Base-by-base conservation (phyloP, 2,797 vertebrate species). In the Tapera naevia region DNA sequence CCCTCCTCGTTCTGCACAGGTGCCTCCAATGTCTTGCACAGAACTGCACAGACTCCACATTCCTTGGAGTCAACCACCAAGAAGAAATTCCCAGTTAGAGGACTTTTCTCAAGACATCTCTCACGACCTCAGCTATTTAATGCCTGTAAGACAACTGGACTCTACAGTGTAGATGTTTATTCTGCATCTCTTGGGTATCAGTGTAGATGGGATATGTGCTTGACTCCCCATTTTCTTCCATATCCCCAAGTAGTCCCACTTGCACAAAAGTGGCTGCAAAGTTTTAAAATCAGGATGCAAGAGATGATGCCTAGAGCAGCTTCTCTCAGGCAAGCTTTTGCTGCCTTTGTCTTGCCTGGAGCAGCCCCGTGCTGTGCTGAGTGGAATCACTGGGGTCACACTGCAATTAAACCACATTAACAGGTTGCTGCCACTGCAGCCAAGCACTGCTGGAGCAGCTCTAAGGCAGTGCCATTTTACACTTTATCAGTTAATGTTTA, bases 351-450 rank as follows among this genome's bases (percentile, higher is more conserved):
- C 18, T 37, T 9, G 41, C 37, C 62, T 21, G 33, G 33, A 45
- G 24, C 60, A 32, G 41, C 50, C 71, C 7, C 9, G 0, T 5
- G 22, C 46, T 0, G 0, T 7, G 16, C 30, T 12, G 7, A 16
- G 22, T 7, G 54, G 57, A 67, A 41, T 35, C 65, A 5, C 21
- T 11, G 30, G 50, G 50, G 50, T 16, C 4, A 3, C 7, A 4
- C 45, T 35, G 50, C 57, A n/a, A 21, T 19, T 39, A n/a, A 18
- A 6, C 0, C 0, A 30, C 32, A 7, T 43, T 10, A 48, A 12
- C 24, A 43, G 50, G 45, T 46, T 67, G 57, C 45, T 88, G n/a
- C 53, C 3, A 2, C 39, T 24, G 21, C n/a, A 60, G 53, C 23
- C 41, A 11, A 15, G 28, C 33, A 2, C 35, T 50, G 50, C 22